Evolutionary conservation across 1,140 invertebrate species (phyloP), one percentile per base, ranked within the genome.

Genomic region (Apis cerana): DNA sequence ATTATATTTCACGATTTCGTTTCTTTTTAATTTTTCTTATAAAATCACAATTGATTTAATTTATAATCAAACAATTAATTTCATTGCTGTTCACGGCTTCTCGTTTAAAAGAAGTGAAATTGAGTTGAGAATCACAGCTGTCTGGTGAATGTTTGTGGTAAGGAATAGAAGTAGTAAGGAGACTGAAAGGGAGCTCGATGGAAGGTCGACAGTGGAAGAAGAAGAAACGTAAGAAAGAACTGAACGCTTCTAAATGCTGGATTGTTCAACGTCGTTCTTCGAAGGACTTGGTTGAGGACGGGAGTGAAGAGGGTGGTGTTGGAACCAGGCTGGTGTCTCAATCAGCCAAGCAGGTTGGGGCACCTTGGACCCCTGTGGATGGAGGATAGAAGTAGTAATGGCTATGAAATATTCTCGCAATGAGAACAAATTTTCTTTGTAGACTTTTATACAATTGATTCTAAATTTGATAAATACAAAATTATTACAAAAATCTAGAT

Each of bases 311-410:
- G 88, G 87, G 89, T 89, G 89, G 91, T 92, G 90, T 92, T 91
- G 88, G 91, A 86, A 87, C 88, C 90, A 88, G 80, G 91, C 89
- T 93, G 93, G 92, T 93, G 92, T 93, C 93, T 93, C 92, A 93
- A 93, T 93, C 93, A 93, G 91, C 88, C 90, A 83, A 84, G 90
- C 91, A 91, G 90, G 91, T 91, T 91, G 89, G 90, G 91, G 88
- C 68, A 78, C 81, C 86, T 85, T 91, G 90, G 91, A 90, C 90
- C 91, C 88, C 89, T 89, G 87, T 88, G 89, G 88, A 86, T 86
- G 88, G 87, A 89, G 85, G 89, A 81, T 72, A 84, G 43, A 76
- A 43, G 21, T 69, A 82, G 80, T 17, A 52, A 82, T 76, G 74
- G 72, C 59, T 61, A 23, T 56, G 54, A 76, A 65, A 65, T 52